Conservation (phyloP, 2,888 invertebrate genomes). For the Ceratothoa steindachneri region DNA sequence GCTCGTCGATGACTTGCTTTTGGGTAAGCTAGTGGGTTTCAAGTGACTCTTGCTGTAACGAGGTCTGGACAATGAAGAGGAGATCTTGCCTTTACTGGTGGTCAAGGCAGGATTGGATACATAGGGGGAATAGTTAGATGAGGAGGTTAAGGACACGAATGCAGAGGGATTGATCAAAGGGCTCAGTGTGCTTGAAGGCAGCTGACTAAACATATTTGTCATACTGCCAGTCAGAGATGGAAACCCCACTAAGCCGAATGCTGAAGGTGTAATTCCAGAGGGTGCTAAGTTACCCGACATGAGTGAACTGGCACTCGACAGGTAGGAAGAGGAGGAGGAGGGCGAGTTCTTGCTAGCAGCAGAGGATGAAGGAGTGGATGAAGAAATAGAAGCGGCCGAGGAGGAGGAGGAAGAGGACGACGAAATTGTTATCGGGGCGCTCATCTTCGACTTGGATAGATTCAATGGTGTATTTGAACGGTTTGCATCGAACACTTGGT, state of each 20-base stretch:
- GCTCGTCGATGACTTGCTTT: not conserved
- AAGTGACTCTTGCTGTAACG: conserved; percentile 1
- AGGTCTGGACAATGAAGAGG: conserved; percentile 16
- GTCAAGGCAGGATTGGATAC: conserved; percentile 24
- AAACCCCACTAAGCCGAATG: conserved; percentile 17
- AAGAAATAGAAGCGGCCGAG: not conserved
- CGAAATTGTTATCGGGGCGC: not conserved
- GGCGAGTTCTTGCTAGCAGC: not conserved
- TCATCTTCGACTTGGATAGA: conserved; percentile 15
- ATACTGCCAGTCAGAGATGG: conserved; percentile 26
- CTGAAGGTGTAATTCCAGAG: conserved; percentile 5
- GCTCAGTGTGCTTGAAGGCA: conserved; percentile 19
- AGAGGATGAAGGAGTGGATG: not conserved
- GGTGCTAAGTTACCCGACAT: not conserved
- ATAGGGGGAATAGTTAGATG: conserved; percentile 26
- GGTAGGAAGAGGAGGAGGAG: not conserved
- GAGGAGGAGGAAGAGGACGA: not conserved
- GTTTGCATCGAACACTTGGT: not conserved
- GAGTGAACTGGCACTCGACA: conserved; percentile 22
- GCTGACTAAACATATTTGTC: conserved; percentile 21
- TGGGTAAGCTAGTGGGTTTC: not conserved
- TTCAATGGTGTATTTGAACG: conserved; percentile 1
- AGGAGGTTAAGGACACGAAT: conserved; percentile 24
- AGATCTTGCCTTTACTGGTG: not conserved
- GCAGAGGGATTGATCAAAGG: conserved; percentile 26